Conservation (phyloP, 2,113 vertebrate genomes). For the Ramphastos sulfuratus region DNA sequence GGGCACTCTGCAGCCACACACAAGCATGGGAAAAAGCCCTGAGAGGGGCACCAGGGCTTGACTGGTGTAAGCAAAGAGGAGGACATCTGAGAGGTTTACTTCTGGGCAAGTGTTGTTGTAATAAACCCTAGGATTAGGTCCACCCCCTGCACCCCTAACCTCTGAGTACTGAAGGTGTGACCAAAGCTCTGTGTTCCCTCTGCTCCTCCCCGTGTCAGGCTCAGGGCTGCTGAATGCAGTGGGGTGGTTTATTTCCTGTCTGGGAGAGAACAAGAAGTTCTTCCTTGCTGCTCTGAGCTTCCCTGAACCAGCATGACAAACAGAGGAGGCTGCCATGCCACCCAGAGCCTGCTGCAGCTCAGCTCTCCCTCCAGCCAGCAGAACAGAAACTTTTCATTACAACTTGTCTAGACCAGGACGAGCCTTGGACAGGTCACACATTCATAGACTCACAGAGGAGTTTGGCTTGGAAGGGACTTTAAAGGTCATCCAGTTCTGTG, state of each 20-base stretch:
- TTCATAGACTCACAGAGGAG: too few relatives aligned
- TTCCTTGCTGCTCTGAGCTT: conserved; percentile 26
- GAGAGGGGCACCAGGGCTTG: fast-evolving
- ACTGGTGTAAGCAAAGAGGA: fast-evolving
- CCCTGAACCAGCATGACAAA: conserved; percentile 16
- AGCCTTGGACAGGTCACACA: not conserved
- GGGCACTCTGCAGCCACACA: not conserved
- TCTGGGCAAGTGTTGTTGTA: not conserved
- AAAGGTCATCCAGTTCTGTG: too few relatives aligned
- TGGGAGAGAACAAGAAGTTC: conserved; percentile 63
- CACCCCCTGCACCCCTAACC: too few relatives aligned
- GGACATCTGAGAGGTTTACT: not conserved
- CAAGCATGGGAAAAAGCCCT: fast-evolving
- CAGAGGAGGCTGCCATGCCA: conserved; percentile 22
- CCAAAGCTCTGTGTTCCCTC: not conserved
- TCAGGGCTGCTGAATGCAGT: not conserved
- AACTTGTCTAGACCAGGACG: not conserved
- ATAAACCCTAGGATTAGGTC: not conserved
- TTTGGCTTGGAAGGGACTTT: too few relatives aligned
- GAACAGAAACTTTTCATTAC: conserved; percentile 32
- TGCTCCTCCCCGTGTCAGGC: not conserved
- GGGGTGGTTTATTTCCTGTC: conserved; percentile 41
- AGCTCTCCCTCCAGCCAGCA: conserved; percentile 11
- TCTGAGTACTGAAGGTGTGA: not conserved
- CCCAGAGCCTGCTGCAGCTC: not conserved